Evolutionary conservation across 2,113 vertebrate genomes (phyloP).

Genomic region (Plectropomus leopardus): DNA sequence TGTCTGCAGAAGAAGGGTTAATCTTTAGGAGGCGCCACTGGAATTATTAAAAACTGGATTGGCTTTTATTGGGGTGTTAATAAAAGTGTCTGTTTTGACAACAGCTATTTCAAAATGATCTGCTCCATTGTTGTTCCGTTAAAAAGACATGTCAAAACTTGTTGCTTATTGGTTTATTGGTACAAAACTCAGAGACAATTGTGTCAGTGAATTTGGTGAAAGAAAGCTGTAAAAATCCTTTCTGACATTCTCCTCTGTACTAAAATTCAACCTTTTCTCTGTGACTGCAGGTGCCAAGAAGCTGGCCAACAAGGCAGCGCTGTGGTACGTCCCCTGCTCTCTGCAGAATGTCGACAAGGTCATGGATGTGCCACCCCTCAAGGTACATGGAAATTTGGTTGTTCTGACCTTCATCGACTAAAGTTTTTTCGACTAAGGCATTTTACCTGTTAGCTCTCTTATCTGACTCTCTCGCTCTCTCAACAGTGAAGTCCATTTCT

Average conservation of each 20-base stretch:
- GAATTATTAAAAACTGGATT: slow-evolving; percentile 29
- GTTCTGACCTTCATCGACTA: neutral
- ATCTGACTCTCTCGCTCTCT: neutral
- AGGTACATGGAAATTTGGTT: slow-evolving; percentile 84
- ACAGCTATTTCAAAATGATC: slow-evolving; percentile 24
- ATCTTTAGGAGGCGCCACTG: slow-evolving; percentile 30
- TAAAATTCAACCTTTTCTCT: slow-evolving; percentile 37
- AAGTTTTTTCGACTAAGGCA: slow-evolving; percentile 24
- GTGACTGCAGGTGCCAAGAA: slow-evolving; percentile 88
- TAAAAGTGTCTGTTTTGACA: slow-evolving; percentile 48
- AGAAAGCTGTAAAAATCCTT: neutral
- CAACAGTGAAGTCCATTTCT: neutral
- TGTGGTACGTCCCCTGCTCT: slow-evolving; percentile 96
- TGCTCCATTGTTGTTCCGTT: slow-evolving; percentile 40
- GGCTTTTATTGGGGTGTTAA: slow-evolving; percentile 36
- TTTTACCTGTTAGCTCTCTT: slow-evolving; percentile 29
- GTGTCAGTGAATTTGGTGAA: neutral
- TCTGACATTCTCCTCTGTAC: neutral
- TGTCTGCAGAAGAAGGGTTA: slow-evolving; percentile 53
- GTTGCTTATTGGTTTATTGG: neutral
- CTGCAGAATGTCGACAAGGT: slow-evolving; percentile 92
- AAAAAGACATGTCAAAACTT: slow-evolving; percentile 25
- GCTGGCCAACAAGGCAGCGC: slow-evolving; percentile 92
- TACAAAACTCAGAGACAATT: neutral
- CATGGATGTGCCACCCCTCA: slow-evolving; percentile 92